Conservation (phyloP, 1,140 invertebrate genomes). For the Neodiprion pinetum region DNA sequence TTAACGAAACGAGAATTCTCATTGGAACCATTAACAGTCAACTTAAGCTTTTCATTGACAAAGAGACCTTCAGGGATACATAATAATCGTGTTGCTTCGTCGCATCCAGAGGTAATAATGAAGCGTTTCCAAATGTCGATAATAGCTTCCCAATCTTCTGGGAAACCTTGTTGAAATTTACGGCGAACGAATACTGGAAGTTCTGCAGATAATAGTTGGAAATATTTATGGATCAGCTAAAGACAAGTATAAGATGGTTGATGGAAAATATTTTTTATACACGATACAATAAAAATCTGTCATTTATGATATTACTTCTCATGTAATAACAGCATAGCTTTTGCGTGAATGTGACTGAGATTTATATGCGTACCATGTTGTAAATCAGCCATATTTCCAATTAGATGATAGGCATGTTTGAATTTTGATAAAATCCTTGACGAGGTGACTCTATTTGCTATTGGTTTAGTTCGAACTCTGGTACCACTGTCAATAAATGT, state of each 20-base stretch:
- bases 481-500: slow-evolving; percentile 37
- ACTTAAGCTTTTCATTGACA: not conserved
- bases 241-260: not conserved
- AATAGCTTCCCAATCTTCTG: slow-evolving; percentile 57
- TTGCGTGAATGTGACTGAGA: no score
- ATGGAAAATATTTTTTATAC: not conserved
- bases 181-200: slow-evolving; percentile 50
- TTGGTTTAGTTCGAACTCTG: slow-evolving; percentile 45
- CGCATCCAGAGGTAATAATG: slow-evolving; percentile 10
- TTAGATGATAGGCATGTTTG: slow-evolving; percentile 44
- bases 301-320: slow-evolving; percentile 7
- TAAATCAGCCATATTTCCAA: slow-evolving; percentile 46
- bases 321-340: not conserved
- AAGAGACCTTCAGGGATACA: not conserved
- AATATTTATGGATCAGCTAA: not conserved
- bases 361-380: slow-evolving; percentile 36
- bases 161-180: slow-evolving; percentile 57
- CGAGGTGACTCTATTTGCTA: slow-evolving; percentile 38
- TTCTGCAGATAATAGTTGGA: slow-evolving; percentile 30
- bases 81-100: not conserved
- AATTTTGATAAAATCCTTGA: slow-evolving; percentile 41
- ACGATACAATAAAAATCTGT: slow-evolving; percentile 2
- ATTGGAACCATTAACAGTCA: not conserved
- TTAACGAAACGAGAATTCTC: not conserved
- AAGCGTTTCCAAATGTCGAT: slow-evolving; percentile 47